Conservation (phyloP, 2,797 vertebrate species). For the Limnodromus scolopaceus region DNA sequence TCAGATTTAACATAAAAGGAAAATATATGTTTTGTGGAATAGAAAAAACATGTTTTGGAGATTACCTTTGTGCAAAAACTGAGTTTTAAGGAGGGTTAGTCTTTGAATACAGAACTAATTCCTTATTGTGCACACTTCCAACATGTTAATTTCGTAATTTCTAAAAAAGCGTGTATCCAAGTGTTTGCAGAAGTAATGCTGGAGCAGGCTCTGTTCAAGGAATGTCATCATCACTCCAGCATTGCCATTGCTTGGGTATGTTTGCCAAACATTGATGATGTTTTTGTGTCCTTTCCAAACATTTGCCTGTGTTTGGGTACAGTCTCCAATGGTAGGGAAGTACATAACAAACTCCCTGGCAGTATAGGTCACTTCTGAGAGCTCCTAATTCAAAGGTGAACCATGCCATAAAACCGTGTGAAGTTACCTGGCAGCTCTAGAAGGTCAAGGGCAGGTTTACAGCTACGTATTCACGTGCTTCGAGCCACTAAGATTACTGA, state of each 20-base stretch:
- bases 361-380: neutral
- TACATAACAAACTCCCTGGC: neutral
- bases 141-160: neutral
- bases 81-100: neutral
- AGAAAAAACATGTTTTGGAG: neutral
- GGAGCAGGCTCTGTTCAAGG: neutral
- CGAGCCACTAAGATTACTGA: neutral
- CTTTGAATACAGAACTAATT: neutral
- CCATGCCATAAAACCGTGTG: rapidly evolving
- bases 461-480: neutral
- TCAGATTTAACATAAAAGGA: neutral
- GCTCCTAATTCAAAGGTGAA: neutral
- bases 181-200: neutral
- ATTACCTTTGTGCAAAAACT: neutral
- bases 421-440: rapidly evolving
- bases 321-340: neutral
- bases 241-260: neutral
- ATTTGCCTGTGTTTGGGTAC: neutral
- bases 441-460: neutral
- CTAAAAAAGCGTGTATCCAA: neutral
- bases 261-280: neutral
- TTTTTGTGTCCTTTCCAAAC: neutral
- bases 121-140: neutral
- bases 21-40: neutral
- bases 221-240: neutral